Evolutionary conservation across 2,888 invertebrate species (phyloP).

Genomic region (Drosophila quinaria): DNA sequence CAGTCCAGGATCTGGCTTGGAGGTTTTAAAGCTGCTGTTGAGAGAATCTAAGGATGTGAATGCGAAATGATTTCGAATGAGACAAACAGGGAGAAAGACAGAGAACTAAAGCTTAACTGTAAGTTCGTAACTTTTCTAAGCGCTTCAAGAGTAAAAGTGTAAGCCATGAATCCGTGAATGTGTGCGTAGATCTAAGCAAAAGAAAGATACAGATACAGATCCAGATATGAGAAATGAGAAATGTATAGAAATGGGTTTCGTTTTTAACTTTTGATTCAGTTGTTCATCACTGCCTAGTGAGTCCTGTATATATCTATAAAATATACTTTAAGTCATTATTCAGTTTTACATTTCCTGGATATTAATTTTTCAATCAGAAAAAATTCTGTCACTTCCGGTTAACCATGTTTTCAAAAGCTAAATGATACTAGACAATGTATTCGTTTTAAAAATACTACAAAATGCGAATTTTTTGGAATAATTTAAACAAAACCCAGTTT

Average conservation of each 20-base stretch:
- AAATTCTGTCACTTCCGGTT: background rate
- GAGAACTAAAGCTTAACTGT: constrained; percentile 58
- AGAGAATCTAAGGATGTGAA: constrained; percentile 14
- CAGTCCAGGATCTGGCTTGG: constrained; percentile 64
- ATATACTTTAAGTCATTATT: background rate
- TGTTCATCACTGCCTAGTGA: constrained; percentile 46
- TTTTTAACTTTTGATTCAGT: constrained; percentile 16
- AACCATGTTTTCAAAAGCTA: background rate
- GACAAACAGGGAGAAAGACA: constrained; percentile 45
- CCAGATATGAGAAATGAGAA: constrained; percentile 37
- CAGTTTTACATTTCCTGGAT: background rate
- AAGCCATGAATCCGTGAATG: constrained; percentile 26
- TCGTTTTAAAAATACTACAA: background rate
- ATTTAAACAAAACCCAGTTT: too few relatives aligned
- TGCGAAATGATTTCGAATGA: constrained; percentile 32
- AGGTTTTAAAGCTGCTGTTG: constrained; percentile 63
- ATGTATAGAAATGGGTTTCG: constrained; percentile 35
- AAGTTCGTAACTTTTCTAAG: constrained; percentile 73
- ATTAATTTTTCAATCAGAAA: background rate
- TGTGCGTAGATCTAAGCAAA: constrained; percentile 49
- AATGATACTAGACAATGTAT: background rate
- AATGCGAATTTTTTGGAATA: too few relatives aligned
- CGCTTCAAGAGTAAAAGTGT: constrained; percentile 52
- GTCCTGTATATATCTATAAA: constrained; percentile 31
- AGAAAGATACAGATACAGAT: background rate